phyloP scores from a whole-genome alignment of 64 coral and sea anemone genomes.

The Catalaphyllia jardinei region DNA sequence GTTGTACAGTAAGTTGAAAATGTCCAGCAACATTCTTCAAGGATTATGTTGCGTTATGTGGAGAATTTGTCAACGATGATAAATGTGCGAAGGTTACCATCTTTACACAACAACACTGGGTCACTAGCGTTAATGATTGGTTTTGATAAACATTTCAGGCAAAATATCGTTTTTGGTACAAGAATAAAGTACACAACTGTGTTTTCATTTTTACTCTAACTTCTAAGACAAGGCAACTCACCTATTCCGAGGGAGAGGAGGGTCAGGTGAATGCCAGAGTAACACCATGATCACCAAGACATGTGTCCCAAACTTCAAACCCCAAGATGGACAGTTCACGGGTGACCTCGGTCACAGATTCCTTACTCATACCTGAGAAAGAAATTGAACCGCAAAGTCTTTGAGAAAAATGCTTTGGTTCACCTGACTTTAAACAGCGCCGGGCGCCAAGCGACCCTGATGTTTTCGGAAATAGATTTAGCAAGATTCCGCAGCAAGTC shows the following conservation, averaged over 20 bases:
- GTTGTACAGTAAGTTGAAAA: too few species aligned
- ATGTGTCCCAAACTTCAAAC: slow-evolving; percentile 42
- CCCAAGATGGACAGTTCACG: not conserved
- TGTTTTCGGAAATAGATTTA: too few species aligned
- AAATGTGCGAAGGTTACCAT: too few species aligned
- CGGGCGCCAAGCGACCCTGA: too few species aligned
- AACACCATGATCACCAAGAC: slow-evolving; percentile 39
- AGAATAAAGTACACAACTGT: not conserved
- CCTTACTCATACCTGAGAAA: not conserved
- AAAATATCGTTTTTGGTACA: not conserved
- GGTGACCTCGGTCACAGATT: slow-evolving; percentile 8
- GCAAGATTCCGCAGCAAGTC: too few species aligned
- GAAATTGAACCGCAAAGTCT: not conserved
- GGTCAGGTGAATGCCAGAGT: not conserved
- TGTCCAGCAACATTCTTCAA: too few species aligned
- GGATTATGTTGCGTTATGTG: too few species aligned
- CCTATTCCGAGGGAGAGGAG: not conserved
- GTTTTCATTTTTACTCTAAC: not conserved
- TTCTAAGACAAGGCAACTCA: not conserved
- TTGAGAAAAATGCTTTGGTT: not conserved
- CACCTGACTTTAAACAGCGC: too few species aligned
- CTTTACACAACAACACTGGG: not conserved
- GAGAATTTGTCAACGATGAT: too few species aligned
- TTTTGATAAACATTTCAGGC: not conserved
- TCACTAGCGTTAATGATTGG: not conserved